Conservation (phyloP, 2,888 invertebrate species). For the Heliconius erato region DNA sequence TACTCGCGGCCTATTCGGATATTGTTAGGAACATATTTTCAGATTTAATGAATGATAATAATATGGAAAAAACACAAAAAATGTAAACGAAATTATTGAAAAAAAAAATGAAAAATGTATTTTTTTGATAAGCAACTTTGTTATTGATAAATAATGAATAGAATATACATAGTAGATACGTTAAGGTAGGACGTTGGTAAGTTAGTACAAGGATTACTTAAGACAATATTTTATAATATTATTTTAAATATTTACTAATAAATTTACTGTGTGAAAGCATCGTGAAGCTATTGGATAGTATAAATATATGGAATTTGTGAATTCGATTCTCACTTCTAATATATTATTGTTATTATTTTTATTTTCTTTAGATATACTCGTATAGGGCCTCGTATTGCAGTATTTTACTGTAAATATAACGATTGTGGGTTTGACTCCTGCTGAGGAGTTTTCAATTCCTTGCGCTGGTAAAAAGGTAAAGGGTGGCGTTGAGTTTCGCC, state of each 20-base stretch:
- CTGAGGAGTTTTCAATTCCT: too few species aligned
- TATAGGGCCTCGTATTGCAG: neutral
- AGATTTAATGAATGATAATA: conserved; percentile 41
- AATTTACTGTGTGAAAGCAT: neutral
- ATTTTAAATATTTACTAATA: conserved; percentile 34
- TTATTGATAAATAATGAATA: conserved; percentile 41
- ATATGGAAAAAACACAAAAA: conserved; percentile 27
- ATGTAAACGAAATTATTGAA: conserved; percentile 45
- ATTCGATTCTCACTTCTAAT: neutral
- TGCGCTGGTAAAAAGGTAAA: too few species aligned
- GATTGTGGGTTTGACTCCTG: too few species aligned
- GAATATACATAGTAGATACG: conserved; percentile 13
- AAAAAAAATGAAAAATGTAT: conserved; percentile 45
- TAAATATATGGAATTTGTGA: neutral
- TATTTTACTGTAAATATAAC: too few species aligned
- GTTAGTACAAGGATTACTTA: conserved; percentile 36
- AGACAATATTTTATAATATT: conserved; percentile 47
- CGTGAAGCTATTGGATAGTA: neutral
- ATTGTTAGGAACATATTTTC: conserved; percentile 52
- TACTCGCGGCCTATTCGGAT: conserved; percentile 63
- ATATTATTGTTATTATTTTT: neutral
- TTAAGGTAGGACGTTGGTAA: conserved; percentile 33
- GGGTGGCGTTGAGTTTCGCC: too few species aligned
- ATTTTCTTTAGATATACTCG: neutral
- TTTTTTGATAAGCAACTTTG: conserved; percentile 52